A percentile compares a stretch with the other conserved stretches of the same genome.
phyloP scores from a whole-genome alignment of 2,113 vertebrate genomes.

The Bagarius yarrelli region DNA sequence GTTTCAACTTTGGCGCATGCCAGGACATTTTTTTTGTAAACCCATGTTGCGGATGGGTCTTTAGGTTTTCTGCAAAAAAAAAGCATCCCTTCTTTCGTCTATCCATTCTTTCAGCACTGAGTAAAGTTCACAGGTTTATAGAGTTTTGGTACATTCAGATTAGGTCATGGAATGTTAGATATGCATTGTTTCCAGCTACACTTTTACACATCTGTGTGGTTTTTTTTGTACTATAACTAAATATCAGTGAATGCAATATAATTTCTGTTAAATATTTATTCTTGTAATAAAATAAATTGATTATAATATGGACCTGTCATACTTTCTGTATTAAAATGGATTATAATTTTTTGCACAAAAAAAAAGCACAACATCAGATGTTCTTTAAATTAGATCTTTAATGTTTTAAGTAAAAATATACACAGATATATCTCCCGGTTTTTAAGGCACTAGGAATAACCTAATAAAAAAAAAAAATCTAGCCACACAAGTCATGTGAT shows the following conservation, averaged over 20 bases:
- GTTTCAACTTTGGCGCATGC: neutral
- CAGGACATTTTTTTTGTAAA: conserved; percentile 9
- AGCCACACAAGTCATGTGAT: neutral
- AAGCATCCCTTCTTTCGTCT: conserved; percentile 20
- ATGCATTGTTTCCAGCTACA: neutral
- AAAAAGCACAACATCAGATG: neutral
- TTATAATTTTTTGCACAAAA: too few species aligned
- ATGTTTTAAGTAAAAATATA: conserved; percentile 39
- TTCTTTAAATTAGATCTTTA: conserved; percentile 41
- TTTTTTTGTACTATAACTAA: neutral
- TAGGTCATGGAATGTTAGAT: neutral
- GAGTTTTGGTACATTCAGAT: neutral
- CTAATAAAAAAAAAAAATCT: neutral
- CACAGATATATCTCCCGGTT: conserved; percentile 29
- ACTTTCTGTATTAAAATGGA: neutral
- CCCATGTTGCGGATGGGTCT: neutral
- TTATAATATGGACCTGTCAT: neutral
- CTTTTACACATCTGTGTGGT: neutral
- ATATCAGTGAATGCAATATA: neutral
- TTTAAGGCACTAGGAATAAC: conserved; percentile 24
- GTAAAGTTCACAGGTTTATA: conserved; percentile 7
- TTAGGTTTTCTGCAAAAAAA: conserved; percentile 8
- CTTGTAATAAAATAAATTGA: neutral
- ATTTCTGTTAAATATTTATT: neutral
- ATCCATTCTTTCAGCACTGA: neutral